Base-by-base conservation (phyloP, 2,888 invertebrate genomes). In the Notodonta ziczac region DNA sequence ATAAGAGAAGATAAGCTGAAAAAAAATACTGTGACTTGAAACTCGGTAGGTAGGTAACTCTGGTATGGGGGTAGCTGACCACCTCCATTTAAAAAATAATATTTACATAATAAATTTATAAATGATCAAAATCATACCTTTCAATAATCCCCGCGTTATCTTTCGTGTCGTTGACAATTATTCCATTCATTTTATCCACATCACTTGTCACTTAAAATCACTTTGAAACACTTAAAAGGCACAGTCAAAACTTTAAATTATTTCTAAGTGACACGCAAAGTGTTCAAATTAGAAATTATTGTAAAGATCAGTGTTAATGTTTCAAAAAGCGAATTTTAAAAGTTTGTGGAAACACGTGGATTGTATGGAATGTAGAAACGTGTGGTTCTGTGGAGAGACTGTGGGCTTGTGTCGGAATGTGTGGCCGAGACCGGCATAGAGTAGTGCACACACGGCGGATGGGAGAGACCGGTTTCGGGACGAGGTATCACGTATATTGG, bases 131-230 rank as follows among this genome's bases (percentile, higher is more conserved):
- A 66, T 67, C 68, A 69, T 62, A 80, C 83, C 80, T 81, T 72
- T 88, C 85, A 69, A 78, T 70, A 63, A 84, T 83, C 65, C 82
- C 84, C 71, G 80, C 83, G 76, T 78, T 83, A 70, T 83, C 81
- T 59, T 67, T 68, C 59, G 79, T 74, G 65, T 84, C 85, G 65
- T 83, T 80, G 13, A 78, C 65, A 2, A 81, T 73, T 44, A 86
- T 76, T 66, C 86, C 85, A 73, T 86, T 88, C 88, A 88, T 86
- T 65, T 76, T 73, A 54, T 66, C 39, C 59, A 60, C 56, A 68
- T 61, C 60, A 72, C 64, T 75, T 60, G 59, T 51, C 70, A 76
- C 78, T 74, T 35, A 74, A 74, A 66, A 67, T 73, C 71, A 69
- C 66, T 73, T 69, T 61, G 62, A 59, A 66, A 69, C 72, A 76